Base-by-base conservation (phyloP, 2,797 vertebrate genomes). In the Coranthus polyacanthus region DNA sequence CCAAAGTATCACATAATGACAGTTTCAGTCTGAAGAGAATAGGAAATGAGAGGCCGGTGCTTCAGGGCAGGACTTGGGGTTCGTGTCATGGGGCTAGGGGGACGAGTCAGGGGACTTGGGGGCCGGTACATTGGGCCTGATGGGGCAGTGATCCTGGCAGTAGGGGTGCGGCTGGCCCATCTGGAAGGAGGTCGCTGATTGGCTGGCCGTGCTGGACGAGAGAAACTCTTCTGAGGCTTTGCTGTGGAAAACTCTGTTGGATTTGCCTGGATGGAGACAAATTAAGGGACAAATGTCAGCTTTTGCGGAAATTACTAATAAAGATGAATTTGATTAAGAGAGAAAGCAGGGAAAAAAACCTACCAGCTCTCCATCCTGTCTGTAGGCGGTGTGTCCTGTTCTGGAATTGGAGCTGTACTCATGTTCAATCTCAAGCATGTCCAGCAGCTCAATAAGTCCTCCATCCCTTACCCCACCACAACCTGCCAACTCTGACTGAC, bases 161-260 rank as follows among this genome's bases (percentile, higher is more conserved):
- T 39, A 0, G 87, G 85, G 32, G 84, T 73, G 39, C 88, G 86
- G 38, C 91, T 88, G 12, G 97, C 97, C 98, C 98, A 99, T 89
- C 98, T 93, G 81, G 97, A 98, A 11, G 98, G 98, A 41, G 95
- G 95, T 26, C 98, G 93, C 58, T 95, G 95, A 84, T 98, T 97
- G 73, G 96, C 95, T 49, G 97, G 98, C 59, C 96, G 94, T 13
- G 97, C 94, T 0, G 98, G 98, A 54, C 98, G 95, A 46, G 96
- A 96, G 91, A 99, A 99, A 63, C 89, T 94, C 87, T 90, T 96
- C 39, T 81, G 92, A 34, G 71, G 79, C 5, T 88, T 66, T 21
- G 32, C 70, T 36, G 81, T 51, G 36, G 87, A 82, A 32, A 68
- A 49, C 47, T 91, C 84, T 1, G 21, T 53, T n/a, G 78, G 21